Base-by-base conservation (phyloP, 2,888 invertebrate genomes). In the Parthenolecanium corni region DNA sequence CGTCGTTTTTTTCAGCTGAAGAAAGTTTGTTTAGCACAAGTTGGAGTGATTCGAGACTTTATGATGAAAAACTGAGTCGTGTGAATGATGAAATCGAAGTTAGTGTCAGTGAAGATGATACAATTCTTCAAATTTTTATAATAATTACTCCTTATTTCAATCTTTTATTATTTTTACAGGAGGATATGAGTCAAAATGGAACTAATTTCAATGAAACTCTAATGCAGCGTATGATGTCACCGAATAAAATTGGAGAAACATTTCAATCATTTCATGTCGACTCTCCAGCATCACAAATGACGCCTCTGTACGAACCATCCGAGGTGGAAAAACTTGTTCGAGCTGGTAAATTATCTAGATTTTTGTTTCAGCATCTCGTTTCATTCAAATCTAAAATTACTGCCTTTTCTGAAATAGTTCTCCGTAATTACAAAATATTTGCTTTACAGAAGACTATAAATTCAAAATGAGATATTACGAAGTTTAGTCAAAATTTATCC, bases 261-360 rank as follows among this genome's bases (percentile, higher is more conserved):
- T 20, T 18, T 25, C 46, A 46, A 14, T 46, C 47, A n/a, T 47
- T 42, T 46, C 57, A 31, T 20, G 36, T 24, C n/a, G 42, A 42
- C 2, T 46, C 57, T 25, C 57, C 57, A 18, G 46, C 16, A 44
- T 16, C 20, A 44, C 46, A 9, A 44, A 16, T 20, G 20, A 44
- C 16, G n/a, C 20, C 20, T 11, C 46, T 44, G n/a, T 16, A 44
- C 20, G 20, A 16, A 49, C 49, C 49, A 3, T 75, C 78, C 14
- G 80, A 82, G 68, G 75, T 78, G 62, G 81, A 82, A 70, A 80
- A 79, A 74, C 73, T 80, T 52, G 74, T 78, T 38, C 78, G 78
- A 73, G 76, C 79, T 71, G 81, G 82, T 82, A 71, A 5, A n/a
- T 18, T 1, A 21, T 31, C 31, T n/a, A n/a, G n/a, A n/a, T n/a